Percentiles rank a stretch among this genome's conserved stretches.
Conservation (phyloP, 2,888 invertebrate species). For the Oligia fasciuncula region DNA sequence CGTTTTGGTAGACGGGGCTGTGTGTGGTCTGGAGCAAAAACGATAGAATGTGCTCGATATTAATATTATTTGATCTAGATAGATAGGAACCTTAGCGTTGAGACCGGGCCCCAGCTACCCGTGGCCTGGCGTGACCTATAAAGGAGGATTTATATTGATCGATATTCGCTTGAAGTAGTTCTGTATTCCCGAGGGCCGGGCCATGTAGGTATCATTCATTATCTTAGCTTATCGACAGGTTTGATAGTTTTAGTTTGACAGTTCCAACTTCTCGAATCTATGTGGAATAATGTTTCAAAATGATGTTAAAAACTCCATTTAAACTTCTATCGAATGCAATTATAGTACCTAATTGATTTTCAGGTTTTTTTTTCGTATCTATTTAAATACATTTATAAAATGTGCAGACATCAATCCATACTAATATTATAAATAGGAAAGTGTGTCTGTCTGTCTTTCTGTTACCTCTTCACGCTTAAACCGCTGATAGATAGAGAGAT, state of each 20-base stretch:
- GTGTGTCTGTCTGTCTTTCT: too few relatives aligned
- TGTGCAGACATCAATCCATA: background rate
- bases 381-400: background rate
- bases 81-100: slow-evolving; percentile 49
- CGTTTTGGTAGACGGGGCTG: slow-evolving; percentile 64
- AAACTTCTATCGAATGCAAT: background rate
- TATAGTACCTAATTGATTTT: background rate
- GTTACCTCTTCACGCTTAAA: too few relatives aligned
- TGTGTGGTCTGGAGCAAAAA: slow-evolving; percentile 74
- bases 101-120: slow-evolving; percentile 25
- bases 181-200: slow-evolving; percentile 25
- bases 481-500: too few relatives aligned
- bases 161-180: slow-evolving; percentile 44
- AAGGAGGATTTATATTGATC: slow-evolving; percentile 59
- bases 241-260: slow-evolving; percentile 42
- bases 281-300: slow-evolving; percentile 6
- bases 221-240: slow-evolving; percentile 42
- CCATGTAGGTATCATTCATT: slow-evolving; percentile 62
- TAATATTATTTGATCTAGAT: slow-evolving; percentile 58
- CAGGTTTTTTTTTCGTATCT: background rate
- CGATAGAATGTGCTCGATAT: slow-evolving; percentile 42
- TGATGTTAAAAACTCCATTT: slow-evolving; percentile 2
- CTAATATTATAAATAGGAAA: too few relatives aligned
- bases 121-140: slow-evolving; percentile 56
- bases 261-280: slow-evolving; percentile 29